These are phyloP conservation scores for Microctonus aethiopoides DNA, from an alignment of 2,888 invertebrate genomes.

Conservation along the genomic window DNA sequence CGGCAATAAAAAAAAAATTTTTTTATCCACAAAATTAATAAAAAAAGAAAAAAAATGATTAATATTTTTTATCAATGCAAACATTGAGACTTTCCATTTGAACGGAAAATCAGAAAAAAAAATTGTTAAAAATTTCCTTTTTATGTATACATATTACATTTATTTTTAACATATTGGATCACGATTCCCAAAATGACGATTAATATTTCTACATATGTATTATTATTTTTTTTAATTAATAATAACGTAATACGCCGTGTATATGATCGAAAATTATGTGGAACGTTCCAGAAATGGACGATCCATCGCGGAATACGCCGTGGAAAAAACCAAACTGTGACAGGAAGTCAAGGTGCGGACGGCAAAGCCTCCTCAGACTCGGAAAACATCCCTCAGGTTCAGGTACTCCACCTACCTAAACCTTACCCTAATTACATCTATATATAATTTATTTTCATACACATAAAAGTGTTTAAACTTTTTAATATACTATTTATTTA, in stretches of 20 bases:
- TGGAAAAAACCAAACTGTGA: constrained; percentile 69
- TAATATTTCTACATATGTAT: constrained; percentile 8
- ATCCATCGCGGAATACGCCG: constrained; percentile 83
- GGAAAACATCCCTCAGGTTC: constrained; percentile 66
- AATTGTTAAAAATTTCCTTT: background rate
- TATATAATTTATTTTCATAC: constrained; percentile 43
- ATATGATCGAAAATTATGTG: constrained; percentile 60
- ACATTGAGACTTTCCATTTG: background rate
- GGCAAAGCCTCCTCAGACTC: constrained; percentile 65
- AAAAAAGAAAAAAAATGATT: constrained; percentile 9
- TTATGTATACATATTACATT: background rate
- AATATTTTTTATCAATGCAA: constrained; percentile 2
- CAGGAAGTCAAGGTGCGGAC: constrained; percentile 65
- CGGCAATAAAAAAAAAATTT: constrained; percentile 38
- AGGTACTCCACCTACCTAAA: constrained; percentile 65
- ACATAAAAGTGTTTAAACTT: constrained; percentile 14
- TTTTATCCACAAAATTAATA: background rate
- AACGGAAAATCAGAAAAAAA: background rate
- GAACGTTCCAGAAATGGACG: constrained; percentile 80
- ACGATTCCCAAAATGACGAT: constrained; percentile 4
- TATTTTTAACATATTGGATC: background rate
- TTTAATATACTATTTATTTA: background rate
- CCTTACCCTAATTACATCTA: constrained; percentile 56
- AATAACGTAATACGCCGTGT: constrained; percentile 17
- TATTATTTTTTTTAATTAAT: background rate